A percentile compares a stretch with the other conserved stretches of the same genome.
phyloP scores from a whole-genome alignment of 2,113 vertebrate species.

The Phrynosoma platyrhinos region DNA sequence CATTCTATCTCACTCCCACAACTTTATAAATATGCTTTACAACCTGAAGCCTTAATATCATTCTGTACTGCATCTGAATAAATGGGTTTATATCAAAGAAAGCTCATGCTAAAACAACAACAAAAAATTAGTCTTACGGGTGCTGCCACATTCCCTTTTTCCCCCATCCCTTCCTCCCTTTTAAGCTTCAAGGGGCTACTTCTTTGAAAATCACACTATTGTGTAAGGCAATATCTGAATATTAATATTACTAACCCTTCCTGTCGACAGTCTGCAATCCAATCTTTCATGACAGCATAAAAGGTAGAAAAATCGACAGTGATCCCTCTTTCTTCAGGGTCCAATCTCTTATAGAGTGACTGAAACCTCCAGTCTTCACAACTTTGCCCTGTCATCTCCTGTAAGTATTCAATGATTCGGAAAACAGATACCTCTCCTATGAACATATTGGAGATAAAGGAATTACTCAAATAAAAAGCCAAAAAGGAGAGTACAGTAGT shows the following conservation, averaged over 20 bases:
- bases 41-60: no score
- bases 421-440: slow-evolving; percentile 71
- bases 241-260: slow-evolving; percentile 60
- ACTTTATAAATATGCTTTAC: no score
- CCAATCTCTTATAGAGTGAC: slow-evolving; percentile 66
- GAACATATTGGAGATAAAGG: background rate
- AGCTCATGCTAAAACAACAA: no score
- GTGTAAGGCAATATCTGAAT: background rate
- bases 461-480: background rate
- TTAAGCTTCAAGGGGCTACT: no score
- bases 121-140: no score
- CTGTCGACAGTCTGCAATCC: slow-evolving; percentile 73
- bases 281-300: slow-evolving; percentile 69
- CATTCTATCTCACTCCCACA: no score
- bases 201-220: no score
- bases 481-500: background rate
- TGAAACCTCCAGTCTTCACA: slow-evolving; percentile 69
- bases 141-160: no score
- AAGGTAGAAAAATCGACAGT: slow-evolving; percentile 72
- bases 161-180: no score
- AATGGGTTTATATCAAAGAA: no score
- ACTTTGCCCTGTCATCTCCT: slow-evolving; percentile 70
- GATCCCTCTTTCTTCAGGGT: slow-evolving; percentile 64
- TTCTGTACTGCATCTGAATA: no score
- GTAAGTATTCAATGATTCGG: slow-evolving; percentile 70